Evolutionary conservation across 2,797 vertebrate species (phyloP), one percentile per base, ranked within the genome.

Genomic region (Melanotaenia trifasciata): DNA sequence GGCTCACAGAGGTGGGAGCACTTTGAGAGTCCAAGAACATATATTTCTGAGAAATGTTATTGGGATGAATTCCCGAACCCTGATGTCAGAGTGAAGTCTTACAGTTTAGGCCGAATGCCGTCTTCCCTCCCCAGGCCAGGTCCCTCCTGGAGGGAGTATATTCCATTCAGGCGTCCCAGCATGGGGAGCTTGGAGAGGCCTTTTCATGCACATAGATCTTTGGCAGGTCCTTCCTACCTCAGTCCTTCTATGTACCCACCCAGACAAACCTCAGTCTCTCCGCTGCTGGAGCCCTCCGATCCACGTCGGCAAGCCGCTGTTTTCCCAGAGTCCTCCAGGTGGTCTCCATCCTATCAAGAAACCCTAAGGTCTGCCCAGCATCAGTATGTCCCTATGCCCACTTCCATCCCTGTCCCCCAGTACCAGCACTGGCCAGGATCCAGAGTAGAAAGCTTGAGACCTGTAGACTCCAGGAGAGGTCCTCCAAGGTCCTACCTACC

Each of bases 1-100:
- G 94, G 94, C 54, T 92, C 92, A 28, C 95, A 93, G 74, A 90
- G 88, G 70, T 95, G 94, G 93, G 90, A 95, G 60, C 93, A 94
- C 84, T 92, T 90, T 56, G 94, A 95, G 84, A 94, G 58, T 66
- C 93, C 94, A 0, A 87, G 90, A 79, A 56, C 87, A 0, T 94
- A 94, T 66, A 58, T 94, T 78, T 93, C 94, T 58, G 93, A 96
- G 76, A 94, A 62, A 57, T 93, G 83, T 76, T 92, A 94, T 83
- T 94, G 93, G 92, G 93, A 94, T 1, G 89, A 94, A 75, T 90
- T 93, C 57, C 92, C 93, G 16, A 79, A 79, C 64, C 91, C 91
- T 38, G 92, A 94, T 5, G 71, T 89, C 67, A 90, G 90, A 58
- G 56, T 92, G 16, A 95, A 93, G 76, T 92, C 94, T 12, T 93